A percentile compares a stretch with the other conserved stretches of the same genome.
Evolutionary conservation across 1,140 invertebrate genomes (phyloP).

Genomic region (Tetramorium parvispinum): DNA sequence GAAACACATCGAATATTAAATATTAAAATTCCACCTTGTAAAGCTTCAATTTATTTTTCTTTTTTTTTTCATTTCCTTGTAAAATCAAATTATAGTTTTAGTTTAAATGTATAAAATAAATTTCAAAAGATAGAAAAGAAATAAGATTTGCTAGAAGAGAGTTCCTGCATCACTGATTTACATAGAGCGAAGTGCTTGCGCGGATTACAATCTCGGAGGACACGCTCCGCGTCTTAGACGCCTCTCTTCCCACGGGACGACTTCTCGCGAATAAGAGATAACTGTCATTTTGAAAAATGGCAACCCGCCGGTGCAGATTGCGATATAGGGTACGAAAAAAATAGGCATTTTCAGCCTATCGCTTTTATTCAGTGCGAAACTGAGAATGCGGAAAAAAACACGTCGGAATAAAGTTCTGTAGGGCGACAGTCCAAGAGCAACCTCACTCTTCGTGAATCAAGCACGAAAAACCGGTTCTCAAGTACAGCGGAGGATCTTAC

Average conservation of each 20-base stretch:
- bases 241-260: conserved; percentile 8
- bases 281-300: conserved; percentile 7
- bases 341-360: background rate
- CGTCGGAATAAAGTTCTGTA: conserved; percentile 26
- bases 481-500: conserved; percentile 57
- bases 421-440: conserved; percentile 34
- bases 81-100: background rate
- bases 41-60: background rate
- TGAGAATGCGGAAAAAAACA: conserved; percentile 55
- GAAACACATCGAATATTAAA: background rate
- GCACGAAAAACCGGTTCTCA: conserved; percentile 66
- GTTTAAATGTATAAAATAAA: background rate
- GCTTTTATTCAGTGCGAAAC: background rate
- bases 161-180: conserved; percentile 17
- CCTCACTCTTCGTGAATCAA: conserved; percentile 56
- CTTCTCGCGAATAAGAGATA: conserved; percentile 50
- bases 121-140: background rate
- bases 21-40: background rate
- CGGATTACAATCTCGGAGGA: conserved; percentile 21
- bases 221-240: background rate
- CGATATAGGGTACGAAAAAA: background rate
- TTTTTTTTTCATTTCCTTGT: background rate
- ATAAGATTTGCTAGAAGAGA: background rate
- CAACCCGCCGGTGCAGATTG: background rate
- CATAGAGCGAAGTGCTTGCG: conserved; percentile 8